These are phyloP conservation scores for Neosalanx taihuensis DNA, from an alignment of 2,797 vertebrate genomes.

Conservation along the genomic window DNA sequence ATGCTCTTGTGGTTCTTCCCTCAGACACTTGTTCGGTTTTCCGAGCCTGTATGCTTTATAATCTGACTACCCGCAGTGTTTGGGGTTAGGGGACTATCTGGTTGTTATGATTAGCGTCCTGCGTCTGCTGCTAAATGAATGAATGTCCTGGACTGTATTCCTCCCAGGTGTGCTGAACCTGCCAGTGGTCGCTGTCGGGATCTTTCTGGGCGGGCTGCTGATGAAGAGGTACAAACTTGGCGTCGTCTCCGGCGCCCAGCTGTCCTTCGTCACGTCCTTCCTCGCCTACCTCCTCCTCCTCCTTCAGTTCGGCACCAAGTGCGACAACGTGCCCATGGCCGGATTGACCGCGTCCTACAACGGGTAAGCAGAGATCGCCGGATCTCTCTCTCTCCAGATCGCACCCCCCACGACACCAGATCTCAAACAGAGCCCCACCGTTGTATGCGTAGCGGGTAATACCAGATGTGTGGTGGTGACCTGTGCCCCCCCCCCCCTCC, in stretches of 20 bases:
- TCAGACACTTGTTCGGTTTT: too few species aligned
- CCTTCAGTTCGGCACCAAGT: slow-evolving; percentile 74
- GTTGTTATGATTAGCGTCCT: too few species aligned
- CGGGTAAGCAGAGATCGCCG: slow-evolving; percentile 63
- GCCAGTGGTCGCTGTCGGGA: slow-evolving; percentile 76
- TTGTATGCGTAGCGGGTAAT: too few species aligned
- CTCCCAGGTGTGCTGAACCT: slow-evolving; percentile 75
- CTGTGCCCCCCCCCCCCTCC: slow-evolving; percentile 34
- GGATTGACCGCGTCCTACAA: slow-evolving; percentile 80
- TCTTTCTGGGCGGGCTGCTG: slow-evolving; percentile 79
- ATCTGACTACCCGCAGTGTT: too few species aligned
- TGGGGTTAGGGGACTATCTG: too few species aligned
- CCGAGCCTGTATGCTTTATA: too few species aligned
- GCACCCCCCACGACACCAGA: too few species aligned
- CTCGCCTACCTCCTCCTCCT: slow-evolving; percentile 72
- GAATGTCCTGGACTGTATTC: neutral
- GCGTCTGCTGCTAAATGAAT: too few species aligned
- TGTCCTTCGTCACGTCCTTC: slow-evolving; percentile 74
- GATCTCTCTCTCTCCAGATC: neutral
- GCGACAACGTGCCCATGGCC: slow-evolving; percentile 76
- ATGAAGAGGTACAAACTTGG: slow-evolving; percentile 83
- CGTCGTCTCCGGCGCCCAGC: slow-evolving; percentile 76
- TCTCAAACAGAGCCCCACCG: too few species aligned
- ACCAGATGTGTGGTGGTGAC: neutral
- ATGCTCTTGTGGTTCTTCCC: too few species aligned